Evolutionary conservation across 2,113 vertebrate species (phyloP), one percentile per base, ranked within the genome.

Genomic region (Cervus canadensis): DNA sequence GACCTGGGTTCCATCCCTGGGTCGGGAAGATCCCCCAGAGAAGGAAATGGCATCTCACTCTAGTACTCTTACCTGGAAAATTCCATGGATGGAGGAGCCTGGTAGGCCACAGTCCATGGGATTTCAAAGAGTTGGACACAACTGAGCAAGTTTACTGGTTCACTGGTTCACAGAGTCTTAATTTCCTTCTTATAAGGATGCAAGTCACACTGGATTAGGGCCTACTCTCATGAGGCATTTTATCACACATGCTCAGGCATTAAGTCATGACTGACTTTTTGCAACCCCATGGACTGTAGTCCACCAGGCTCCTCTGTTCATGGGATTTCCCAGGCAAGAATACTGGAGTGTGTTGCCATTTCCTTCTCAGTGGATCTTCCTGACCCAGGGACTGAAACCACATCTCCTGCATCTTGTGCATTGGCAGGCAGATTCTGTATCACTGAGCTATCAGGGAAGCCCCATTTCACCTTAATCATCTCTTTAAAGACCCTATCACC

Each of bases 51-150:
- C n/a, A 74, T 6, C n/a, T 11, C 67, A 40, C n/a, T 71, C 10
- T 3, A 23, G 19, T 23, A 71, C 10, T 25, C 67, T 74, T 40
- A 5, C 17, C 67, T 40, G 67, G 67, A 5, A 13, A 74, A 74
- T 74, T 3, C 19, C 67, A 40, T 40, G n/a, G 67, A 25, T 13
- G n/a, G 67, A 74, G 3, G n/a, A 74, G 67, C 36, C n/a, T 74
- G 67, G 3, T 23, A 12, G 5, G 67, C n/a, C 5, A 40, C 10
- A 36, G 67, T 40, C 19, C n/a, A 40, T 40, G n/a, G 67, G n/a
- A 21, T 40, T 5, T 0, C n/a, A 40, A 71, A 40, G n/a, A 71
- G 67, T 6, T 0, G 0, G 67, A 71, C n/a, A 40, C 1, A 0
- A 71, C n/a, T 23, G 67, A 71, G n/a, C 67, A 5, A 40, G 67